Percentiles rank a stretch among this genome's conserved stretches.
These are phyloP conservation scores for Drosophila parabipectinata DNA, from an alignment of 1,140 invertebrate genomes.

Conservation along the genomic window DNA sequence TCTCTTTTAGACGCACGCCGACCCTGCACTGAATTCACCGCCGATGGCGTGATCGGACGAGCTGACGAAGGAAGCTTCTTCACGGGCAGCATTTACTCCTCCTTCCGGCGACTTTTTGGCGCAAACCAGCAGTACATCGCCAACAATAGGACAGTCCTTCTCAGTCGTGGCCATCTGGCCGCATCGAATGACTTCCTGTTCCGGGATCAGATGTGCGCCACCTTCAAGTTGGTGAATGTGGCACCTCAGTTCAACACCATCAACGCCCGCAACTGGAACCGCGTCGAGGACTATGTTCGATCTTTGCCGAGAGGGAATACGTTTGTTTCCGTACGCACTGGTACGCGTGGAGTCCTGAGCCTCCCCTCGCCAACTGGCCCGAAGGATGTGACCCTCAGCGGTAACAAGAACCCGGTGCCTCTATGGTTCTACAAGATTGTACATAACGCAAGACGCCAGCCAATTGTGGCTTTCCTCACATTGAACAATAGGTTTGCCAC, in stretches of 20 bases:
- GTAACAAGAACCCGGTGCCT: conserved; percentile 44
- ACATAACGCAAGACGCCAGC: background rate
- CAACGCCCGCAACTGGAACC: conserved; percentile 84
- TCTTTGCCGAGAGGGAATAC: conserved; percentile 10
- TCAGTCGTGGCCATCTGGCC: conserved; percentile 51
- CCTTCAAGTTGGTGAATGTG: conserved; percentile 84
- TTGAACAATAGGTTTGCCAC: conserved; percentile 39
- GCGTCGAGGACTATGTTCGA: conserved; percentile 64
- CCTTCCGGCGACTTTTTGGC: conserved; percentile 37
- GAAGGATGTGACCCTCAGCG: conserved; percentile 24
- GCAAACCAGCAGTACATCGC: conserved; percentile 22
- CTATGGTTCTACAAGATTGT: conserved; percentile 54
- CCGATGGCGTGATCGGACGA: conserved; percentile 27
- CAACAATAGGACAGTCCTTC: conserved; percentile 28
- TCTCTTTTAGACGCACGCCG: conserved; percentile 5
- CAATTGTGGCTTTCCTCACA: conserved; percentile 35
- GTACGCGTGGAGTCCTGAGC: conserved; percentile 12
- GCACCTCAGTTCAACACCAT: conserved; percentile 84
- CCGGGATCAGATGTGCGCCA: conserved; percentile 48
- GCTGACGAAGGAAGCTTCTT: conserved; percentile 38
- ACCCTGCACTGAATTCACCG: conserved; percentile 30
- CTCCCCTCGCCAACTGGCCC: background rate
- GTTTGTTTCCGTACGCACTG: conserved; percentile 24
- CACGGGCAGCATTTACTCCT: conserved; percentile 9
- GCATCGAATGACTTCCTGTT: conserved; percentile 58